phyloP scores from a whole-genome alignment of 2,888 invertebrate genomes.

The Incurvaria masculella region DNA sequence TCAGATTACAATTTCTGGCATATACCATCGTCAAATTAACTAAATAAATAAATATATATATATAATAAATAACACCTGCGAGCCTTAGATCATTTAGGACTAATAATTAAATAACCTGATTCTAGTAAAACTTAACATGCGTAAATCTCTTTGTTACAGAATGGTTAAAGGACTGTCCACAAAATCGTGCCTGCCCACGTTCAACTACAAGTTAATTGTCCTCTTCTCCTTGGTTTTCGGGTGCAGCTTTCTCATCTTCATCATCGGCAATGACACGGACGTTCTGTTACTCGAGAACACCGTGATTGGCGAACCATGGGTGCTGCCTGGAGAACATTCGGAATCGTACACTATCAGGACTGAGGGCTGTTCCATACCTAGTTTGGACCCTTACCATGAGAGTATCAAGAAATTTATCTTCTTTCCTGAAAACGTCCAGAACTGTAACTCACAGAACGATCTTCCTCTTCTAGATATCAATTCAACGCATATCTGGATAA shows the following conservation, averaged over 20 bases:
- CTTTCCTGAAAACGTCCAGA: slow-evolving; percentile 42
- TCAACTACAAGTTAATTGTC: slow-evolving; percentile 36
- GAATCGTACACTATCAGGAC: slow-evolving; percentile 52
- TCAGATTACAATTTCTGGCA: too few relatives aligned
- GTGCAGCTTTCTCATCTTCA: slow-evolving; percentile 34
- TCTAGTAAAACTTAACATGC: too few relatives aligned
- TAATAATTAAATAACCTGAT: too few relatives aligned
- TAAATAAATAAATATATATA: too few relatives aligned
- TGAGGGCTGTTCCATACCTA: slow-evolving; percentile 65
- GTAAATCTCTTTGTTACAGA: neutral
- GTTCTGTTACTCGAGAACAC: slow-evolving; percentile 27
- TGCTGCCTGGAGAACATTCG: slow-evolving; percentile 21
- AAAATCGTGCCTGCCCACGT: slow-evolving; percentile 22
- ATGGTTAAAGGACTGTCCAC: neutral
- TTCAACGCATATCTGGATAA: slow-evolving; percentile 56
- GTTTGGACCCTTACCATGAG: slow-evolving; percentile 59
- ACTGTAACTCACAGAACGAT: slow-evolving; percentile 46
- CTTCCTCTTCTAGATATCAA: slow-evolving; percentile 55
- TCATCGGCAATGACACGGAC: slow-evolving; percentile 30
- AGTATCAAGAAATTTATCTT: slow-evolving; percentile 51
- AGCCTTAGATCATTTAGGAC: too few relatives aligned
- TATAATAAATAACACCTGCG: too few relatives aligned
- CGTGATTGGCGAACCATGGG: slow-evolving; percentile 18
- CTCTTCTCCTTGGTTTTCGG: slow-evolving; percentile 33
- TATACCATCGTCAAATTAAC: too few relatives aligned